Evolutionary conservation across 2,888 invertebrate species (phyloP).

Genomic region (Orgyia antiqua): DNA sequence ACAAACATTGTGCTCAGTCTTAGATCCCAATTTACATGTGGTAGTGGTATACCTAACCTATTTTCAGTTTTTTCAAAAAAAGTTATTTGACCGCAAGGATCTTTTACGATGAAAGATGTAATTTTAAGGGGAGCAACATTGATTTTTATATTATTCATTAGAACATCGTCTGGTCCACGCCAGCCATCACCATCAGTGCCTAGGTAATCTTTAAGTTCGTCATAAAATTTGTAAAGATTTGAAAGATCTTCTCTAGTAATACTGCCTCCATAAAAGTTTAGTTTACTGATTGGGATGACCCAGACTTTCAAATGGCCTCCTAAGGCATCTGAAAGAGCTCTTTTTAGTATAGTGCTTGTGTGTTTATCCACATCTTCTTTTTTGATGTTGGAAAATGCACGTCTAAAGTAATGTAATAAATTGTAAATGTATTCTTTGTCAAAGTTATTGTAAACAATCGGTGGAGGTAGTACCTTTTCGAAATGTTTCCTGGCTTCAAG

Average conservation of each 20-base stretch:
- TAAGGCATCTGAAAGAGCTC: conserved; percentile 66
- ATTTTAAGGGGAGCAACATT: too few species aligned
- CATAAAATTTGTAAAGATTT: conserved; percentile 75
- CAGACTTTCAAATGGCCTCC: conserved; percentile 81
- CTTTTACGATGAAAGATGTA: too few species aligned
- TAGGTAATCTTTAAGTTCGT: conserved; percentile 76
- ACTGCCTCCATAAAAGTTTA: conserved; percentile 80
- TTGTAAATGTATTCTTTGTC: conserved; percentile 38
- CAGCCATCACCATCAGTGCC: conserved; percentile 79
- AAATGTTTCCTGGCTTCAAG: conserved; percentile 47
- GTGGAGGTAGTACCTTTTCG: conserved; percentile 46
- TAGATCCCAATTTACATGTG: conserved; percentile 76
- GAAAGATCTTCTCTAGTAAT: conserved; percentile 72
- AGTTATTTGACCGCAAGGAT: conserved; percentile 46
- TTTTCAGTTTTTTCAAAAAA: conserved; percentile 43
- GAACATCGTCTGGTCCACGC: conserved; percentile 42
- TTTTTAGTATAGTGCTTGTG: conserved; percentile 38
- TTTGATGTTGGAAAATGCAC: conserved; percentile 39
- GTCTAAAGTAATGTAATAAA: conserved; percentile 42
- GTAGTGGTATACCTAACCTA: conserved; percentile 68
- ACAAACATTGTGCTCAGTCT: conserved; percentile 78
- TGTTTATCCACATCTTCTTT: conserved; percentile 32
- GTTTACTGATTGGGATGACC: conserved; percentile 78
- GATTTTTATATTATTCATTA: conserved; percentile 40
- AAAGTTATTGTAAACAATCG: conserved; percentile 28